Evolutionary conservation across 2,888 invertebrate species (phyloP).

Genomic region (Nemurella pictetii): DNA sequence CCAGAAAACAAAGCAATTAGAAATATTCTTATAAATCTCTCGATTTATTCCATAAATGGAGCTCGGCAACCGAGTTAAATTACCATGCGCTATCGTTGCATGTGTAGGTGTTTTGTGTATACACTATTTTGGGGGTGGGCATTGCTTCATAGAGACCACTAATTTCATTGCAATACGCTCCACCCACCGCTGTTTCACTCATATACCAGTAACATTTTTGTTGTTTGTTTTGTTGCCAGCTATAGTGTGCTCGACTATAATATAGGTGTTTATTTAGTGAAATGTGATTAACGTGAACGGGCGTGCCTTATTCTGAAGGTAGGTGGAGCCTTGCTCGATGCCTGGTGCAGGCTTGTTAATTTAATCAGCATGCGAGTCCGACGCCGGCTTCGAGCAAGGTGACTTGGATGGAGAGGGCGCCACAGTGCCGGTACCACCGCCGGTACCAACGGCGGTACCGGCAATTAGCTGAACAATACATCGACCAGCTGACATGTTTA

Average conservation of each 20-base stretch:
- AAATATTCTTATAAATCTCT: neutral
- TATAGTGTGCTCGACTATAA: neutral
- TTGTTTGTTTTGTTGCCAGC: conserved; percentile 32
- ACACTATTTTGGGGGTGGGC: neutral
- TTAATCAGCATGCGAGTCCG: neutral
- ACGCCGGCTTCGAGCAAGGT: neutral
- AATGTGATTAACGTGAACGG: conserved; percentile 11
- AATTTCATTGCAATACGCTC: conserved; percentile 31
- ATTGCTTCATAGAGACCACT: conserved; percentile 29
- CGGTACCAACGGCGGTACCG: neutral
- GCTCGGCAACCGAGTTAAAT: neutral
- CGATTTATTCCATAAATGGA: neutral
- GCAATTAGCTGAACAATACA: neutral
- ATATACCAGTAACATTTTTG: conserved; percentile 2
- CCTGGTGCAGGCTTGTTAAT: neutral
- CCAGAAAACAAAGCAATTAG: neutral
- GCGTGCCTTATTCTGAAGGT: neutral
- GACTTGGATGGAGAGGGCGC: neutral
- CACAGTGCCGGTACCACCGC: neutral
- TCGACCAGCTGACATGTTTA: too few species aligned
- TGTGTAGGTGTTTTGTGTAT: neutral
- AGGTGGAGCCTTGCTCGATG: neutral
- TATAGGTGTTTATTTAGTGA: conserved; percentile 30
- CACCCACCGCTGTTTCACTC: conserved; percentile 23
- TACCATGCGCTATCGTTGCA: neutral